These are phyloP conservation scores for Pterois miles DNA, from an alignment of 2,797 vertebrate genomes.

Conservation along the genomic window DNA sequence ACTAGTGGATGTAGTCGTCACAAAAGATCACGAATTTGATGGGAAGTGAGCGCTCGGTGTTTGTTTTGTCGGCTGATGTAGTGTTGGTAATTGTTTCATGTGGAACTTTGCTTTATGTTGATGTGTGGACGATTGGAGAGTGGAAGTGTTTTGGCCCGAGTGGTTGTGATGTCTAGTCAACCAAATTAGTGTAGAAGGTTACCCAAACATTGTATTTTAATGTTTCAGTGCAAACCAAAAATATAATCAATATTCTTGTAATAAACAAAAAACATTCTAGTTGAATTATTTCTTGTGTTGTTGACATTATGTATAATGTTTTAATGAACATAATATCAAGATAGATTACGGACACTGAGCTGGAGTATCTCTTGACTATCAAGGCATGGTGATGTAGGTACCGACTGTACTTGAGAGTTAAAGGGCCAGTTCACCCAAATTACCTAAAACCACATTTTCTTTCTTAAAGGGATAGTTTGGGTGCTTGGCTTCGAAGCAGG, in stretches of 20 bases:
- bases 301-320: no score
- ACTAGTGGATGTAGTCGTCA: conserved; percentile 4
- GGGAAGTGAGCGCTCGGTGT: conserved; percentile 14
- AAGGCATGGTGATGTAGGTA: background rate
- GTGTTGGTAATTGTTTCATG: conserved; percentile 33
- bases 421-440: background rate
- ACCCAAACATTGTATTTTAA: conserved; percentile 74
- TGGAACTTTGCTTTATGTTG: conserved; percentile 58
- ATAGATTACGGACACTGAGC: background rate
- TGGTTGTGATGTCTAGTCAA: conserved; percentile 63
- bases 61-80: conserved; percentile 26
- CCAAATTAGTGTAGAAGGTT: conserved; percentile 67
- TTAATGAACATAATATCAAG: background rate
- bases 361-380: background rate
- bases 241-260: conserved; percentile 85
- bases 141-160: conserved; percentile 37
- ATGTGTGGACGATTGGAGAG: conserved; percentile 35
- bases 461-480: background rate
- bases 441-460: background rate
- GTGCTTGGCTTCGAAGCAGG: no score
- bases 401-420: background rate
- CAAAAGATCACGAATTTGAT: background rate
- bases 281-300: conserved; percentile 33
- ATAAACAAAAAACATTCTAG: conserved; percentile 73
- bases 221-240: conserved; percentile 79